These are phyloP conservation scores for Keiferia lycopersicella DNA, from an alignment of 2,888 invertebrate genomes.

Conservation along the genomic window DNA sequence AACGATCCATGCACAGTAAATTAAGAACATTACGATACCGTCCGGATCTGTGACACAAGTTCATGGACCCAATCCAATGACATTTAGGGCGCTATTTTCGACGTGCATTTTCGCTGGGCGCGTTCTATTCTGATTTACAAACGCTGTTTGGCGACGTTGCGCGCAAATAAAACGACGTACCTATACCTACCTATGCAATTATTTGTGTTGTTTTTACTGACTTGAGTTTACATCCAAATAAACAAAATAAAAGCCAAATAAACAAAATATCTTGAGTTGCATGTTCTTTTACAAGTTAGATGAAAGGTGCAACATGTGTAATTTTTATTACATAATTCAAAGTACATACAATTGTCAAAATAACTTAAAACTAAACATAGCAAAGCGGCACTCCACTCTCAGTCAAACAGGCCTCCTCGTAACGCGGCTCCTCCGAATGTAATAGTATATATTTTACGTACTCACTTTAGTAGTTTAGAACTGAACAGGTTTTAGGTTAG, in stretches of 20 bases:
- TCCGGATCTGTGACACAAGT: conserved; percentile 54
- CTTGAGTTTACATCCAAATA: neutral
- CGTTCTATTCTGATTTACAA: conserved; percentile 49
- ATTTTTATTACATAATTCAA: no score
- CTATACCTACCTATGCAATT: conserved; percentile 17
- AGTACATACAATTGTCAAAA: no score
- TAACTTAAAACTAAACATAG: no score
- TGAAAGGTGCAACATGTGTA: no score
- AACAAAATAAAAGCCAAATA: neutral
- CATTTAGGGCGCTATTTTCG: conserved; percentile 67
- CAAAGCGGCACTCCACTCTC: neutral
- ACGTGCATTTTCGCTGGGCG: conserved; percentile 36
- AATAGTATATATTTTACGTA: no score
- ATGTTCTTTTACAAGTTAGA: neutral
- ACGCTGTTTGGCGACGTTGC: conserved; percentile 29
- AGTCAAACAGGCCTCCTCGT: no score
- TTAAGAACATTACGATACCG: conserved; percentile 50
- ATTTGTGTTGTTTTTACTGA: neutral
- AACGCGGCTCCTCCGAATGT: no score
- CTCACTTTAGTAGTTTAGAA: neutral
- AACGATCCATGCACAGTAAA: conserved; percentile 55
- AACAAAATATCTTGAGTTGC: neutral
- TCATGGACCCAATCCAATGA: conserved; percentile 67
- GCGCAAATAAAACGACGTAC: conserved; percentile 23
- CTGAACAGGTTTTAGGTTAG: neutral